Evolutionary conservation across 1,140 invertebrate species (phyloP).

Genomic region (Apis cerana): DNA sequence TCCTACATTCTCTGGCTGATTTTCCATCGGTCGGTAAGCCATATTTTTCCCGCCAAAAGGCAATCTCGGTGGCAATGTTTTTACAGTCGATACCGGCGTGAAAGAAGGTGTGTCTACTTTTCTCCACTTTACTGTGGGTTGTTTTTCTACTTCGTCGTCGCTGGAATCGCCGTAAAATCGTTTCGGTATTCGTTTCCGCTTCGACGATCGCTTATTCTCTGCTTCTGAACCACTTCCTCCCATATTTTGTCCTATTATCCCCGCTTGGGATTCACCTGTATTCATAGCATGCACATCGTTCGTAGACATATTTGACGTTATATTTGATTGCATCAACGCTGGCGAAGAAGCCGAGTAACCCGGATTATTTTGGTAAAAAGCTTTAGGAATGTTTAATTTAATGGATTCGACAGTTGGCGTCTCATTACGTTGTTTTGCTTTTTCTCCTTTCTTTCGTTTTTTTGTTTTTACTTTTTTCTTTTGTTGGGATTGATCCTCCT

Average conservation of each 20-base stretch:
- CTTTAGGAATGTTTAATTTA: slow-evolving; percentile 79
- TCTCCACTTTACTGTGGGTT: slow-evolving; percentile 85
- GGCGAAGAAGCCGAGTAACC: slow-evolving; percentile 51
- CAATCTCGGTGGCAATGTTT: slow-evolving; percentile 31
- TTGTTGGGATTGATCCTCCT: slow-evolving; percentile 50
- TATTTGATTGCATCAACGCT: slow-evolving; percentile 44
- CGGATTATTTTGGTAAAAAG: slow-evolving; percentile 72
- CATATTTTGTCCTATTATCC: slow-evolving; percentile 56
- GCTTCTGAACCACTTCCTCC: slow-evolving; percentile 74
- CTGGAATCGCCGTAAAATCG: slow-evolving; percentile 93
- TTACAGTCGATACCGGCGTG: slow-evolving; percentile 34
- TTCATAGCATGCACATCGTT: slow-evolving; percentile 38
- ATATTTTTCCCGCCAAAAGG: slow-evolving; percentile 47
- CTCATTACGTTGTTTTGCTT: slow-evolving; percentile 53
- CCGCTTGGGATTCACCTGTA: slow-evolving; percentile 3
- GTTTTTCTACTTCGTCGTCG: slow-evolving; percentile 88
- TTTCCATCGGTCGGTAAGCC: slow-evolving; percentile 35
- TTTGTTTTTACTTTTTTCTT: slow-evolving; percentile 83
- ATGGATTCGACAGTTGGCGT: slow-evolving; percentile 71
- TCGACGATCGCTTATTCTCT: slow-evolving; percentile 87
- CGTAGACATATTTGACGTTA: slow-evolving; percentile 49
- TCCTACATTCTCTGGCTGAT: slow-evolving; percentile 3
- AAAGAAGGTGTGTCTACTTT: slow-evolving; percentile 82
- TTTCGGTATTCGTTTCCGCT: slow-evolving; percentile 89
- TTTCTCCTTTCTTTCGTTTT: slow-evolving; percentile 80